phyloP scores from a whole-genome alignment of 2,888 invertebrate species.

The Nycteola revayana region DNA sequence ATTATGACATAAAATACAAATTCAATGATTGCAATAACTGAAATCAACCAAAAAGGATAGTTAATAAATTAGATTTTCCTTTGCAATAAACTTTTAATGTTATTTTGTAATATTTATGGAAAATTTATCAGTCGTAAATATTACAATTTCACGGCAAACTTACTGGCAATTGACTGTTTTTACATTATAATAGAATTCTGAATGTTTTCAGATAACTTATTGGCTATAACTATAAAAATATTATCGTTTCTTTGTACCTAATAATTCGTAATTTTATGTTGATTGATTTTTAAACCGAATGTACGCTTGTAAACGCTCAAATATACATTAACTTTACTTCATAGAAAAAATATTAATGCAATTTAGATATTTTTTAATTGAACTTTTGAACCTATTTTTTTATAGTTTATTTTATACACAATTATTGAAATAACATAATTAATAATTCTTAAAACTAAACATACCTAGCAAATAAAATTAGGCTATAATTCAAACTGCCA shows the following conservation, averaged over 20 bases:
- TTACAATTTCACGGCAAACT: constrained; percentile 45
- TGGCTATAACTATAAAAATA: constrained; percentile 32
- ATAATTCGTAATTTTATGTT: constrained; percentile 18
- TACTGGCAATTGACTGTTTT: constrained; percentile 39
- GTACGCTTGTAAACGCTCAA: too few relatives aligned
- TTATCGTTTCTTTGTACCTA: constrained; percentile 27
- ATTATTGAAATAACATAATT: too few relatives aligned
- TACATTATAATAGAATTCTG: constrained; percentile 44
- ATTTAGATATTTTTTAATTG: too few relatives aligned
- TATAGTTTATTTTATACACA: too few relatives aligned
- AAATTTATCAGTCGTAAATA: constrained; percentile 39
- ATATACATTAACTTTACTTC: too few relatives aligned
- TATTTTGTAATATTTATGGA: constrained; percentile 32
- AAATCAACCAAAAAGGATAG: constrained; percentile 20
- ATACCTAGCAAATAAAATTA: too few relatives aligned
- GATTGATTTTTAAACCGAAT: too few relatives aligned
- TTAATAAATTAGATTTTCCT: constrained; percentile 27
- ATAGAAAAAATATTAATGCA: too few relatives aligned
- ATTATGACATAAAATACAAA: constrained; percentile 12
- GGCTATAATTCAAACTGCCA: too few relatives aligned
- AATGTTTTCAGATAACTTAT: constrained; percentile 35
- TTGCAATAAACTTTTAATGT: constrained; percentile 28
- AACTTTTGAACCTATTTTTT: too few relatives aligned
- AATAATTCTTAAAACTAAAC: too few relatives aligned
- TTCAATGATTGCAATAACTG: constrained; percentile 12